Conservation (phyloP, 2,113 vertebrate genomes). For the human region GRCh38 chr5:167153001-167153500, state of each 20-base stretch:
- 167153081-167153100: background rate
- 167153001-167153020: background rate
- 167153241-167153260: background rate
- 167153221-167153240: background rate
- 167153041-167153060: background rate
- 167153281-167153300: background rate
- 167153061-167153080: background rate
- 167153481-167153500: background rate
- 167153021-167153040: background rate
- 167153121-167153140: background rate
- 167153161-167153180: background rate
- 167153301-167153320: background rate
- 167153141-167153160: background rate
- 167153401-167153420: background rate
- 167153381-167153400: background rate
- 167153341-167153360: background rate
- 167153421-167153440: background rate
- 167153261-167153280: background rate
- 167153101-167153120: too few species aligned
- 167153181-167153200: background rate
- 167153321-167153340: background rate
- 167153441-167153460: background rate
- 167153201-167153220: background rate
- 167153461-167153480: background rate
- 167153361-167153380: background rate